Base-by-base conservation (phyloP, 2,888 invertebrate genomes). In the Pilophorus perplexus region DNA sequence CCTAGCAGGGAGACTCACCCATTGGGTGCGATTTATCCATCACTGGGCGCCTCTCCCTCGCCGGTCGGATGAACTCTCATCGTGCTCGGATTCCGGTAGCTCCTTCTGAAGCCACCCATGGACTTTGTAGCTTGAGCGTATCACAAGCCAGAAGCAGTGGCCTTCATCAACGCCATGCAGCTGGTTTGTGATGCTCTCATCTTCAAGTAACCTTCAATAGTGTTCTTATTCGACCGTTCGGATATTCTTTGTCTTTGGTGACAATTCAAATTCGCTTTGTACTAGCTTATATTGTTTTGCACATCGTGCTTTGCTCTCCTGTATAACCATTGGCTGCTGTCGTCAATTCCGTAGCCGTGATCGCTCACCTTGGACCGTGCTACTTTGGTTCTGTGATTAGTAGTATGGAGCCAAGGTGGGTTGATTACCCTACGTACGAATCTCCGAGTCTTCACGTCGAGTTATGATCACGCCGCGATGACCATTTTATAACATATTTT, bases 131-230 rank as follows among this genome's bases (percentile, higher is more conserved):
- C 10, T 20, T 18, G 55, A 3, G 38, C 10, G n/a, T 55, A 55
- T 55, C 55, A 55, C 55, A 55, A 55, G 55, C 55, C 55, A 55
- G 55, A 55, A 55, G 55, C 55, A 55, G 22, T 37, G 55, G 55
- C 52, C 6, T 22, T 2, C 22, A 37, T 20, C 10, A 10, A 3
- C 22, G 55, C 55, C 55, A 55, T 55, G 55, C 55, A 55, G 37
- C 55, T 55, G 55, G 55, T 20, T 55, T 55, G 55, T 38, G 55
- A 23, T 38, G 18, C n/a, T 38, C 6, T 38, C 38, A 14, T 14
- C 52, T 16, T 4, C 28, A 2, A 28, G 33, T 12, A 2, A n/a
- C n/a, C n/a, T n/a, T n/a, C n/a, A n/a, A n/a, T n/a, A n/a, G n/a
- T n/a, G n/a, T n/a, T n/a, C 1, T 1, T 1, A 27, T n/a, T 28